phyloP scores from a whole-genome alignment of 64 coral and sea anemone species.

The Stichodactyla mertensii region DNA sequence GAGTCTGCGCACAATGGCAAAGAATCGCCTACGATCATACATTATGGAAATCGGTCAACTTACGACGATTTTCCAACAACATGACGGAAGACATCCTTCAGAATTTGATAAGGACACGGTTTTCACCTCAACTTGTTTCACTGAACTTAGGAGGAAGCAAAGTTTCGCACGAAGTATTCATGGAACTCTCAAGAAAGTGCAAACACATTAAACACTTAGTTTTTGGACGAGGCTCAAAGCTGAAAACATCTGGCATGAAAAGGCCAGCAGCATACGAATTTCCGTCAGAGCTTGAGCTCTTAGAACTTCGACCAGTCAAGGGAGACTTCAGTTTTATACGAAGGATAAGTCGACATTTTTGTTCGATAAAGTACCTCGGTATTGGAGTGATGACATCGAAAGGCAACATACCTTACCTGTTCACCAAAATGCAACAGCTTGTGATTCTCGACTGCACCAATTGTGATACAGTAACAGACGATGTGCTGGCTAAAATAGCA shows the following conservation, averaged over 20 bases:
- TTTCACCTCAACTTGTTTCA: constrained; percentile 71
- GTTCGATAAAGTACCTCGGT: constrained; percentile 83
- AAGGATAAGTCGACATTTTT: constrained; percentile 87
- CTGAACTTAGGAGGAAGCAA: constrained; percentile 82
- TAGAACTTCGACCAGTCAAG: constrained; percentile 89
- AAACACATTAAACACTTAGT: constrained; percentile 81
- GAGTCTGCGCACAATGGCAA: constrained; percentile 81
- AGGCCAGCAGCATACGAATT: constrained; percentile 70
- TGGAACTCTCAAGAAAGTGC: constrained; percentile 74
- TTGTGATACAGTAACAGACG: constrained; percentile 95
- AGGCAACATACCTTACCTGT: constrained; percentile 80
- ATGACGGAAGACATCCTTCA: constrained; percentile 83
- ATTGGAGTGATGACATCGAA: constrained; percentile 90
- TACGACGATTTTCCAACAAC: constrained; percentile 64
- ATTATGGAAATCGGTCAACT: constrained; percentile 83
- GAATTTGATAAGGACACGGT: constrained; percentile 79
- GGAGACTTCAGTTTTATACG: constrained; percentile 88
- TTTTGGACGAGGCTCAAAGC: constrained; percentile 92
- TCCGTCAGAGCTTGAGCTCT: constrained; percentile 81
- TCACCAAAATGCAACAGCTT: constrained; percentile 87
- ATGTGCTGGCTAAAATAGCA: constrained; percentile 86
- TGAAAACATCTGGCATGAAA: constrained; percentile 57
- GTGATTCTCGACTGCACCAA: constrained; percentile 96
- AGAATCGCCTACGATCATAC: constrained; percentile 90
- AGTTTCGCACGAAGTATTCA: constrained; percentile 72